Evolutionary conservation across 2,888 invertebrate species (phyloP), one percentile per base, ranked within the genome.

Genomic region (Lamellibrachia satsuma): DNA sequence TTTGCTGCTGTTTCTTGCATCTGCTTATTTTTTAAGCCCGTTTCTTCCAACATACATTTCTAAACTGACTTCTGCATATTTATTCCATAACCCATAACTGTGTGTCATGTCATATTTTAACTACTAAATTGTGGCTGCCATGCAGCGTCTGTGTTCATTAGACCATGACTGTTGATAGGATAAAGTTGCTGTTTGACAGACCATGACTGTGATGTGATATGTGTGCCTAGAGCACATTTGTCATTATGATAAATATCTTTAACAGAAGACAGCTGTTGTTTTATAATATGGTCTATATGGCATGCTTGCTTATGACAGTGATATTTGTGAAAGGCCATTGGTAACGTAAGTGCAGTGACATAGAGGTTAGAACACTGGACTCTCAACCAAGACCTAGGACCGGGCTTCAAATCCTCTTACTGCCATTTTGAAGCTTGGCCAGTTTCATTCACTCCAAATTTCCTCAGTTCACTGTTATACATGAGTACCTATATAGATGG

Each of bases 181-280:
- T 75, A 75, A 57, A 75, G 75, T 75, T 75, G 75, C 75, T 75
- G 75, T 75, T 75, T 75, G 75, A 75, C 75, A 15, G 75, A 75
- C 75, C 6, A 9, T 55, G 75, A 75, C 75, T 22, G 15, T n/a
- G 15, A n/a, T 75, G 22, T 22, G 55, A 3, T 55, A 55, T 4
- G n/a, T 75, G 75, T 75, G 15, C 75, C n/a, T 6, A 75, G 3
- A 22, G 75, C 75, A 75, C 75, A 75, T 75, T 75, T 75, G 75
- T 75, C 75, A 15, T 75, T 75, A 15, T 22, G 22, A 22, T 75
- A 75, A 22, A 75, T 75, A 75, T 75, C 22, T 22, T 75, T 22
- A 22, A 22, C 75, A 75, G 60, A 3, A 15, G 15, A 60, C 60
- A 11, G 2, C 60, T 15, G 75, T 75, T 22, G n/a, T 75, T 15